These are phyloP conservation scores for Bellardia pandia DNA, from an alignment of 2,888 invertebrate genomes.

Conservation along the genomic window DNA sequence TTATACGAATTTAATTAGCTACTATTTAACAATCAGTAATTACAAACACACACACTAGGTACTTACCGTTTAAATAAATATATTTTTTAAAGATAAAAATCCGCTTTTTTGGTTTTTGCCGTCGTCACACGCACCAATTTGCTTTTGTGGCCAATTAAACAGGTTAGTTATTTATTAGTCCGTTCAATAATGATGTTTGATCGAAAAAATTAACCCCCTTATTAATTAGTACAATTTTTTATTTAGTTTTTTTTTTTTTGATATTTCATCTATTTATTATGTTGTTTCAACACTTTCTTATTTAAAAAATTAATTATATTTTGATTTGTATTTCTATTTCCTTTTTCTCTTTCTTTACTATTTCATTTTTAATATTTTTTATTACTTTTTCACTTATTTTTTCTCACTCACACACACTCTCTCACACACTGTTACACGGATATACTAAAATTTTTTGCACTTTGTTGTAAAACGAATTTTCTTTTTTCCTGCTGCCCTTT, in stretches of 20 bases:
- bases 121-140: slow-evolving; percentile 16
- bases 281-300: slow-evolving; percentile 3
- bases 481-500: background rate
- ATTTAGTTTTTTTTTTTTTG: background rate
- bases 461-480: slow-evolving; percentile 30
- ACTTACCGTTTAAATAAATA: slow-evolving; percentile 53
- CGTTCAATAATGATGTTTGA: slow-evolving; percentile 12
- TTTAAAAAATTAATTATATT: slow-evolving; percentile 6
- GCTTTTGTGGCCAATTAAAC: slow-evolving; percentile 55
- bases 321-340: slow-evolving; percentile 42
- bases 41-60: too few relatives aligned
- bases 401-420: slow-evolving; percentile 39
- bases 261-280: slow-evolving; percentile 14
- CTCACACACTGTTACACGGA: slow-evolving; percentile 55
- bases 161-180: slow-evolving; percentile 39
- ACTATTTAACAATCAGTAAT: background rate
- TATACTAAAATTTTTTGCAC: slow-evolving; percentile 64
- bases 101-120: slow-evolving; percentile 1
- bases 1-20: background rate
- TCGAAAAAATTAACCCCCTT: slow-evolving; percentile 2
- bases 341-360: slow-evolving; percentile 12
- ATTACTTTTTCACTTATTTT: slow-evolving; percentile 57
- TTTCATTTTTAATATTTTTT: slow-evolving; percentile 35
- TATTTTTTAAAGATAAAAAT: slow-evolving; percentile 24
- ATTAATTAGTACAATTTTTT: slow-evolving; percentile 1